phyloP scores from a whole-genome alignment of 35 echinoderm and acorn worm species.

The Patiria miniata region DNA sequence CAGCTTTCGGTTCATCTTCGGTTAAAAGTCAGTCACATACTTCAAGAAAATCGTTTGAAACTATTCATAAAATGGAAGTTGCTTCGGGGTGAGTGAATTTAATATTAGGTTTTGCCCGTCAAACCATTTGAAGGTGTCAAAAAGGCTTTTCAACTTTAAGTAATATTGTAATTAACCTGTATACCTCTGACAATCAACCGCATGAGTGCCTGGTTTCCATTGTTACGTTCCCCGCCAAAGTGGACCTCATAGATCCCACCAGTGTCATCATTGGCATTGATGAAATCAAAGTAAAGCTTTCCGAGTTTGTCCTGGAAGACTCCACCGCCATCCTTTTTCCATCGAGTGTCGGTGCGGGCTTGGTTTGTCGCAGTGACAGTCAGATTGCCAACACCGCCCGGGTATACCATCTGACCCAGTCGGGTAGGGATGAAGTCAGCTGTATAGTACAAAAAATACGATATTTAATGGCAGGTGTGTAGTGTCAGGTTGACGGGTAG shows the following conservation, averaged over 20 bases:
- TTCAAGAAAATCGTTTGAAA: too few species aligned
- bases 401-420: background rate
- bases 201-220: background rate
- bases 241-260: background rate
- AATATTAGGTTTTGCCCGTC: background rate
- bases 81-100: too few species aligned
- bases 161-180: background rate
- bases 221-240: background rate
- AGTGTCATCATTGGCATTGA: background rate
- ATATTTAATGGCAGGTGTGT: background rate
- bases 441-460: background rate
- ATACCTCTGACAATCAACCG: slow-evolving; percentile 1
- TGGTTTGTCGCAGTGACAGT: background rate
- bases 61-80: too few species aligned
- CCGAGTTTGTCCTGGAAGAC: background rate
- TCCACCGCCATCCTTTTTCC: background rate
- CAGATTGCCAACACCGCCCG: background rate
- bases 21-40: too few species aligned
- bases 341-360: background rate
- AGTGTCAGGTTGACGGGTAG: background rate
- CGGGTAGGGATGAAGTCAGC: background rate
- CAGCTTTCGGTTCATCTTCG: too few species aligned
- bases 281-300: background rate
- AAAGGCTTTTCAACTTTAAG: too few species aligned
- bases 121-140: background rate